A percentile compares a stretch with the other conserved stretches of the same genome.
These are phyloP conservation scores for Hemichromis elongatus DNA, from an alignment of 2,113 vertebrate genomes.

Conservation along the genomic window DNA sequence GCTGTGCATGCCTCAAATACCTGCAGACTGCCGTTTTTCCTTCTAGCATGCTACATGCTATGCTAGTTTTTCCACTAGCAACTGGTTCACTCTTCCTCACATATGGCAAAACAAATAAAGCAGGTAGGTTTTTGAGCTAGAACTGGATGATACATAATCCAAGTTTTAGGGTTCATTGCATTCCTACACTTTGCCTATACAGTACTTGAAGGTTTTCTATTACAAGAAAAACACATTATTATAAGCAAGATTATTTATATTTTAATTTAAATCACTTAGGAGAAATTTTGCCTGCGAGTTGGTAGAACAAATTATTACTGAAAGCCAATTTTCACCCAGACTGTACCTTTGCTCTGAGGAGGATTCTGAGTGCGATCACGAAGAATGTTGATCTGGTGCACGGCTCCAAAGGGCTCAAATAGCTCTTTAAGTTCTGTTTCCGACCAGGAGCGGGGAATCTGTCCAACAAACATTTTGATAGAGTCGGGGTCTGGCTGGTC, in stretches of 20 bases:
- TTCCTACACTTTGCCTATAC: too few relatives aligned
- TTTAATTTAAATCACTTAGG: not conserved
- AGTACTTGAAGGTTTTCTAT: not conserved
- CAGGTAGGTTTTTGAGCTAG: not conserved
- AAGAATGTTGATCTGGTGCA: constrained; percentile 98
- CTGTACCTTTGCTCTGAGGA: constrained; percentile 96
- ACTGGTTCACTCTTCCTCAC: not conserved
- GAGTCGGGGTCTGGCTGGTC: constrained; percentile 96
- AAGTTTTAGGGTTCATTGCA: not conserved
- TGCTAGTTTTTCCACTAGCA: not conserved
- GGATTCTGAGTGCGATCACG: constrained; percentile 96
- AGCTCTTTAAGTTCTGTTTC: constrained; percentile 98
- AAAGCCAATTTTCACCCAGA: not conserved
- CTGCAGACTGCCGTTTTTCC: not conserved
- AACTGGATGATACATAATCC: not conserved
- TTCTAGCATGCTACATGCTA: not conserved
- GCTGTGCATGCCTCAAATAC: not conserved
- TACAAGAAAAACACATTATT: not conserved
- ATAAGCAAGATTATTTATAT: not conserved
- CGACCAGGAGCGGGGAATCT: constrained; percentile 93
- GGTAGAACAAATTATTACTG: not conserved
- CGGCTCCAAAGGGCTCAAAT: constrained; percentile 95
- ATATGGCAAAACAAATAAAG: not conserved
- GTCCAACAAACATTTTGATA: constrained; percentile 99
- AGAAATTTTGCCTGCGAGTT: not conserved